Evolutionary conservation across 2,113 vertebrate genomes (phyloP).

Genomic region (Struthio camelus): DNA sequence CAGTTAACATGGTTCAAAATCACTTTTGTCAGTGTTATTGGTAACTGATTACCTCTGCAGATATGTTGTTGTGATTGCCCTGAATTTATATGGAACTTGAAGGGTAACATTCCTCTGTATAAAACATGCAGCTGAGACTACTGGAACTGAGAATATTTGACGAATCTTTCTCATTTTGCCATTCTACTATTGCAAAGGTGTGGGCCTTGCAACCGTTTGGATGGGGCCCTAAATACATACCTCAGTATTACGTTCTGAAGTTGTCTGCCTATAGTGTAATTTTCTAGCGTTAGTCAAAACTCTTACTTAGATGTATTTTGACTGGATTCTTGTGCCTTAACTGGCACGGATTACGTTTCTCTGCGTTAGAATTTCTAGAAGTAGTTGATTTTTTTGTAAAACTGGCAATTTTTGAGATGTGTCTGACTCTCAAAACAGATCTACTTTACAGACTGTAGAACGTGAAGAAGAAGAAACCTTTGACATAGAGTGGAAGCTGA

Average conservation of each 20-base stretch:
- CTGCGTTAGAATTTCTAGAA: neutral
- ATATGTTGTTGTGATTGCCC: neutral
- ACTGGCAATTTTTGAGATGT: neutral
- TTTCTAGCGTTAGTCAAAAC: neutral
- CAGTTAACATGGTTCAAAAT: neutral
- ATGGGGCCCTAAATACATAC: neutral
- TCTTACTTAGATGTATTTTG: neutral
- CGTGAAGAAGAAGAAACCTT: neutral
- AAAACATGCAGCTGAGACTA: neutral
- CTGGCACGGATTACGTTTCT: neutral
- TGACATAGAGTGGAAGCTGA: neutral
- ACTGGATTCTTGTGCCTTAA: neutral
- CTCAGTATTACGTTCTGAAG: neutral
- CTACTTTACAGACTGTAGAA: conserved; percentile 21
- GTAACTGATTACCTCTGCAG: neutral
- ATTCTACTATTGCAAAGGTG: neutral
- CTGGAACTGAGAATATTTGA: neutral
- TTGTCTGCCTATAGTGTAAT: neutral
- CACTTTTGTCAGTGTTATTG: neutral
- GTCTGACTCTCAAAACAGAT: neutral
- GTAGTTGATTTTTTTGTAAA: neutral
- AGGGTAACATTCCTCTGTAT: neutral
- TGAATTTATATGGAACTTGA: neutral
- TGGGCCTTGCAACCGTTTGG: neutral
- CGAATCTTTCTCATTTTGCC: neutral